A percentile compares a stretch with the other conserved stretches of the same genome.
phyloP scores from a whole-genome alignment of 2,113 vertebrate genomes.

The Speoplatyrhinus poulsoni region DNA sequence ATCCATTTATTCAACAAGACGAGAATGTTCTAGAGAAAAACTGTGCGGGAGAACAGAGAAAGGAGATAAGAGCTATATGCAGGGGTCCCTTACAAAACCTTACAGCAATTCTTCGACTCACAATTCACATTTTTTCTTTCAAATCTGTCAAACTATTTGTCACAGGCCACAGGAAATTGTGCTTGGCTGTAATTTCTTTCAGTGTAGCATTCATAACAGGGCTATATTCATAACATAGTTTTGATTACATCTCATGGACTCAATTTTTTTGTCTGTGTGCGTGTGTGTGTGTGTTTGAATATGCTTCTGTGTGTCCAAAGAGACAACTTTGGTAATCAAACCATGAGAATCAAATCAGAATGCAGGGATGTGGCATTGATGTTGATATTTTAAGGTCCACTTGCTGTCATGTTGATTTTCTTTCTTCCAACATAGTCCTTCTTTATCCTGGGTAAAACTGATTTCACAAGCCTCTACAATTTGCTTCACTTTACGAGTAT shows the following conservation, averaged over 20 bases:
- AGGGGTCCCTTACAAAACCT: conserved; percentile 32
- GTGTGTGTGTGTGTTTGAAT: not conserved
- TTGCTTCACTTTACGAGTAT: too few species aligned
- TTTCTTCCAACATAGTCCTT: not conserved
- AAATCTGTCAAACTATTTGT: not conserved
- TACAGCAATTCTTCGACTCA: conserved; percentile 10
- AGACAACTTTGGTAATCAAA: not conserved
- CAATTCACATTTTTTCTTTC: conserved; percentile 1
- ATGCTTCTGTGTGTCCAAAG: not conserved
- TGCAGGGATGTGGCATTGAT: not conserved
- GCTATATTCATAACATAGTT: not conserved
- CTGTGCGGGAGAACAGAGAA: conserved; percentile 24
- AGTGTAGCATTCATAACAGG: not conserved
- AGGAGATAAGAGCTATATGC: not conserved
- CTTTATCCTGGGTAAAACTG: not conserved
- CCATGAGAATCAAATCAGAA: not conserved
- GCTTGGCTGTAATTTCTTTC: conserved; percentile 6
- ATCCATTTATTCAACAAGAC: conserved; percentile 59
- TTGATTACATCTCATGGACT: conserved; percentile 1
- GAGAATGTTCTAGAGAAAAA: conserved; percentile 44
- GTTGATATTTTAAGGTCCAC: not conserved
- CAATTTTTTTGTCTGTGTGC: not conserved
- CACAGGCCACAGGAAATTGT: conserved; percentile 4
- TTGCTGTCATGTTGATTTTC: not conserved
- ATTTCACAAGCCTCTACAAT: too few species aligned